phyloP scores from a whole-genome alignment of 1,140 invertebrate genomes.

The Tetramorium simillimum region DNA sequence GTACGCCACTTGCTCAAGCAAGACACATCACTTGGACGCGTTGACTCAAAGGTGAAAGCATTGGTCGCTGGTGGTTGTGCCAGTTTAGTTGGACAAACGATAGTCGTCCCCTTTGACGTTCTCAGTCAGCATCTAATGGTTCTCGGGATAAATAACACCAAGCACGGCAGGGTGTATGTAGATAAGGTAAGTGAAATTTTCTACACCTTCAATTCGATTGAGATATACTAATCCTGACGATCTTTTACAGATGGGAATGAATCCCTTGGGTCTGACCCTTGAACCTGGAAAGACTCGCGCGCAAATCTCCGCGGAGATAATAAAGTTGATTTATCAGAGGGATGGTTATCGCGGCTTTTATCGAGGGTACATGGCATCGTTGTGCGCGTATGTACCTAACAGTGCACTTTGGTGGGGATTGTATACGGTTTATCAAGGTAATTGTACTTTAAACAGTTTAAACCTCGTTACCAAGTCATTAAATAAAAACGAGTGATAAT shows the following conservation, averaged over 20 bases:
- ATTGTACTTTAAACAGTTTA: conserved; percentile 41
- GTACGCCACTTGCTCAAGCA: conserved; percentile 92
- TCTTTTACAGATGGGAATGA: conserved; percentile 87
- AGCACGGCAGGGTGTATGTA: conserved; percentile 82
- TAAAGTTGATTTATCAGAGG: conserved; percentile 90
- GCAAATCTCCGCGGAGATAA: conserved; percentile 89
- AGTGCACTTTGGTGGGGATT: conserved; percentile 98
- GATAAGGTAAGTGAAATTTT: conserved; percentile 78
- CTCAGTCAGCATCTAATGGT: conserved; percentile 99
- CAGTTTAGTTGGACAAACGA: conserved; percentile 97
- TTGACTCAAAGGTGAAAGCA: conserved; percentile 89
- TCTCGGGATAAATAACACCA: conserved; percentile 89
- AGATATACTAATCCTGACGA: not conserved
- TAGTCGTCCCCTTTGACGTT: conserved; percentile 98
- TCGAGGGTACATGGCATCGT: conserved; percentile 95
- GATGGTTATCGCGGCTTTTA: conserved; percentile 97
- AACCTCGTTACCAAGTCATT: not conserved
- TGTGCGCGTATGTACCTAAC: conserved; percentile 97
- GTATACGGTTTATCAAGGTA: conserved; percentile 98
- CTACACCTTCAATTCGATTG: not conserved
- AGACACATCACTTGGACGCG: conserved; percentile 81
- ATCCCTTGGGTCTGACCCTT: conserved; percentile 89
- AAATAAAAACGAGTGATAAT: not conserved
- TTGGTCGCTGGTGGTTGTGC: conserved; percentile 94
- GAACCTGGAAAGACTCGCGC: conserved; percentile 87